A percentile compares a stretch with the other conserved stretches of the same genome.
These are phyloP conservation scores for Diarsia dahlii DNA, from an alignment of 2,888 invertebrate genomes.

Conservation along the genomic window DNA sequence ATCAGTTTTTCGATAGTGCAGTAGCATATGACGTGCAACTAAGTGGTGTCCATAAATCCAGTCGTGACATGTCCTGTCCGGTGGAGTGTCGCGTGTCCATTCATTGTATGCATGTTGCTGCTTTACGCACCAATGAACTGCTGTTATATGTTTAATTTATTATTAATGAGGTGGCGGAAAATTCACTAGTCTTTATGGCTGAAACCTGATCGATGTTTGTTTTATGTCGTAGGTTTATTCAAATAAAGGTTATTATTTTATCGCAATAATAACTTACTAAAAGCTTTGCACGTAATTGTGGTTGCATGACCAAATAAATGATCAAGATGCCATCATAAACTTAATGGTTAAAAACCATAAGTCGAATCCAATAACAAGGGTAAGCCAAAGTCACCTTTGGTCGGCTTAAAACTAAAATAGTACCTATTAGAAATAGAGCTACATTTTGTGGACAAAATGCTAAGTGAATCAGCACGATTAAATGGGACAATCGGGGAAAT, in stretches of 20 bases:
- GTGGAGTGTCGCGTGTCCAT: slow-evolving; percentile 79
- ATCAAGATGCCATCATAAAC: slow-evolving; percentile 44
- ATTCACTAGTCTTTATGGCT: slow-evolving; percentile 38
- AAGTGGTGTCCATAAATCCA: slow-evolving; percentile 83
- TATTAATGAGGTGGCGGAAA: slow-evolving; percentile 65
- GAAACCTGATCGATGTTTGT: slow-evolving; percentile 9
- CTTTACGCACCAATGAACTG: slow-evolving; percentile 71
- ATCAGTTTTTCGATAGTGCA: slow-evolving; percentile 71
- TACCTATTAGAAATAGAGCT: slow-evolving; percentile 18
- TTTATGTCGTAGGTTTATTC: slow-evolving; percentile 1
- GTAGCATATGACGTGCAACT: slow-evolving; percentile 82
- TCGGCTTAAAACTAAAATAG: slow-evolving; percentile 15
- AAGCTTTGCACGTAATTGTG: slow-evolving; percentile 33
- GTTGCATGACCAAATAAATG: slow-evolving; percentile 52
- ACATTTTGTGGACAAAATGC: slow-evolving; percentile 10
- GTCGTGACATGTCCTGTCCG: slow-evolving; percentile 79
- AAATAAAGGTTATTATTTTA: neutral
- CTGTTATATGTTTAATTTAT: slow-evolving; percentile 71
- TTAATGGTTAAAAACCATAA: slow-evolving; percentile 33
- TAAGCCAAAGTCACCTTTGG: slow-evolving; percentile 43
- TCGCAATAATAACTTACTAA: slow-evolving; percentile 14
- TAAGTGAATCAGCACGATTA: slow-evolving; percentile 35
- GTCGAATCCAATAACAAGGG: slow-evolving; percentile 36
- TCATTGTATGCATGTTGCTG: slow-evolving; percentile 69
- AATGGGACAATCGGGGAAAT: slow-evolving; percentile 51